Evolutionary conservation across 2,888 invertebrate species (phyloP).

Genomic region (Dorcus hopei): DNA sequence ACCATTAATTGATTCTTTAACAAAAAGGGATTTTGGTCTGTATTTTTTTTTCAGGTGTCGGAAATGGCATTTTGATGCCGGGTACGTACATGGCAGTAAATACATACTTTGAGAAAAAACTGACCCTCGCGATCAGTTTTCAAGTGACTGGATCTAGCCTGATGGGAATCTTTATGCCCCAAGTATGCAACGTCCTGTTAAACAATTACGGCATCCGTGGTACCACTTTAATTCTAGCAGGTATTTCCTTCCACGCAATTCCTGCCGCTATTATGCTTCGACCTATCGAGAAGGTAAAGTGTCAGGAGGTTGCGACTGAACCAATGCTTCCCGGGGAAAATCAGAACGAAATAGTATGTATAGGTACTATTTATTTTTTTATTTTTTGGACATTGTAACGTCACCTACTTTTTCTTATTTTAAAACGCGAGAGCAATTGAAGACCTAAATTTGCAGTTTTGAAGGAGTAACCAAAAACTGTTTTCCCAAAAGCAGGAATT

Average conservation of each 20-base stretch:
- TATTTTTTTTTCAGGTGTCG: constrained; percentile 44
- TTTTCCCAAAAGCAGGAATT: no score
- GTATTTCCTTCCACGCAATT: constrained; percentile 50
- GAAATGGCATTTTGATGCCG: constrained; percentile 49
- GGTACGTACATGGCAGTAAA: constrained; percentile 51
- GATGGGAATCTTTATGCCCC: constrained; percentile 52
- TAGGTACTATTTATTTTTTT: background rate
- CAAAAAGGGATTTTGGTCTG: background rate
- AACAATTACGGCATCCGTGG: constrained; percentile 44
- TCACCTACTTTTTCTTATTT: background rate
- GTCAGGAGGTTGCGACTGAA: constrained; percentile 4
- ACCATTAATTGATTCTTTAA: no score
- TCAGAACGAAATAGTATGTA: constrained; percentile 12
- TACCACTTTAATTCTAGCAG: constrained; percentile 52
- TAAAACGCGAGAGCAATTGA: no score
- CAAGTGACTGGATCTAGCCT: constrained; percentile 51
- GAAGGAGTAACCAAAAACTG: no score
- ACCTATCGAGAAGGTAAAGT: constrained; percentile 40
- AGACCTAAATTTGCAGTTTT: no score
- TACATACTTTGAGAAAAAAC: constrained; percentile 51
- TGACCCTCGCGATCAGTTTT: constrained; percentile 51
- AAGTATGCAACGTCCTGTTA: constrained; percentile 47
- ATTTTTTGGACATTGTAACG: no score
- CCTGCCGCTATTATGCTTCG: constrained; percentile 50
- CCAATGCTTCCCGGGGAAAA: constrained; percentile 7